Evolutionary conservation across 2,113 vertebrate genomes (phyloP).

Genomic region (Pedetes capensis): DNA sequence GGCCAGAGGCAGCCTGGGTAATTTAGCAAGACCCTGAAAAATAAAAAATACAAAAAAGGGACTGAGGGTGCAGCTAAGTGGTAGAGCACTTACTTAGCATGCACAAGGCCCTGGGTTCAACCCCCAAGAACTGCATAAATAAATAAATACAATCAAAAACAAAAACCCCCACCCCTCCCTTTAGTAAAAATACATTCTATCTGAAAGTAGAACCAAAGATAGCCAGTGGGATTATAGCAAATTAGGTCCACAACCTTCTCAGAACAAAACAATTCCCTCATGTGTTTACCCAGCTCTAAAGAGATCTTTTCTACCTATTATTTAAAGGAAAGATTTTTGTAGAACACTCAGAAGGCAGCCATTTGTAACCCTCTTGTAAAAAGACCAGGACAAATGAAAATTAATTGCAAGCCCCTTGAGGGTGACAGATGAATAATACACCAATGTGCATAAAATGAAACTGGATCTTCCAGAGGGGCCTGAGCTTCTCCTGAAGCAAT

Average conservation of each 20-base stretch:
- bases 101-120: too few relatives aligned
- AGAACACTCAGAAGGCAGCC: background rate
- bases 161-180: too few relatives aligned
- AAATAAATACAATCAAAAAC: too few relatives aligned
- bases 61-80: too few relatives aligned
- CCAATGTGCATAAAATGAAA: background rate
- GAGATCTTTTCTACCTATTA: slow-evolving; percentile 18
- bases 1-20: too few relatives aligned
- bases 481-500: background rate
- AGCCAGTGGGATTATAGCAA: background rate
- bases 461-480: background rate
- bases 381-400: slow-evolving; percentile 31
- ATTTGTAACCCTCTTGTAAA: background rate
- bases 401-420: background rate
- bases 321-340: slow-evolving; percentile 18
- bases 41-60: too few relatives aligned
- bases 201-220: background rate
- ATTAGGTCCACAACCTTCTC: background rate
- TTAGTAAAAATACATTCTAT: too few relatives aligned
- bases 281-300: background rate
- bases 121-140: too few relatives aligned
- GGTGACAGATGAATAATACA: background rate
- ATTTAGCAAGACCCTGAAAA: too few relatives aligned
- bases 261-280: background rate
- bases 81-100: too few relatives aligned